Evolutionary conservation across 2,888 invertebrate genomes (phyloP).

Genomic region (Tipula vernalis): DNA sequence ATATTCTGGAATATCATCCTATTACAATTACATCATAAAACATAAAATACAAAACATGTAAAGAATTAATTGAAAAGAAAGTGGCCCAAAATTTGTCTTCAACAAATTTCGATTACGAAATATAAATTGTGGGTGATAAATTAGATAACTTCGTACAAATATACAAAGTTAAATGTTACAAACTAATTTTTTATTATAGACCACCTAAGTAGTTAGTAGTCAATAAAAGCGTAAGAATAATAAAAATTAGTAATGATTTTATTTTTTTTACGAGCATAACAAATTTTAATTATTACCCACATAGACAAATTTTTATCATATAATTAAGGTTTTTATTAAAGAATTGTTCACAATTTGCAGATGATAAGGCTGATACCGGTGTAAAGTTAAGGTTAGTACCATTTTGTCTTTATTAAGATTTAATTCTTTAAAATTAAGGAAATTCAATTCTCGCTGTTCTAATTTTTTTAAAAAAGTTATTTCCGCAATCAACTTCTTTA

Average conservation of each 20-base stretch:
- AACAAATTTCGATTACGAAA: neutral
- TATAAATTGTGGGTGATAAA: neutral
- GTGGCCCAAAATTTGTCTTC: neutral
- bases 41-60: neutral
- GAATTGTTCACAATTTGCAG: no score
- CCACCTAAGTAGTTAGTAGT: neutral
- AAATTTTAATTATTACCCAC: neutral
- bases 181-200: neutral
- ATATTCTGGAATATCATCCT: neutral
- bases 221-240: neutral
- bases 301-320: neutral
- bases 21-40: neutral
- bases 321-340: neutral
- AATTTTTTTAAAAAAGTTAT: no score
- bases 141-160: neutral
- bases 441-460: no score
- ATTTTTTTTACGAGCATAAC: neutral
- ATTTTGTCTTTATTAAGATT: no score
- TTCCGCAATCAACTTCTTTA: no score
- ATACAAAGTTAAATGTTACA: neutral
- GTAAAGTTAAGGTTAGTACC: no score
- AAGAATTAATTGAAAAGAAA: neutral
- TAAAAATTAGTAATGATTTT: neutral
- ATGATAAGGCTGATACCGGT: no score
- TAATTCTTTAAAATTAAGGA: no score